Evolutionary conservation across 1,140 invertebrate species (phyloP).

Genomic region (Hycleus cichorii): DNA sequence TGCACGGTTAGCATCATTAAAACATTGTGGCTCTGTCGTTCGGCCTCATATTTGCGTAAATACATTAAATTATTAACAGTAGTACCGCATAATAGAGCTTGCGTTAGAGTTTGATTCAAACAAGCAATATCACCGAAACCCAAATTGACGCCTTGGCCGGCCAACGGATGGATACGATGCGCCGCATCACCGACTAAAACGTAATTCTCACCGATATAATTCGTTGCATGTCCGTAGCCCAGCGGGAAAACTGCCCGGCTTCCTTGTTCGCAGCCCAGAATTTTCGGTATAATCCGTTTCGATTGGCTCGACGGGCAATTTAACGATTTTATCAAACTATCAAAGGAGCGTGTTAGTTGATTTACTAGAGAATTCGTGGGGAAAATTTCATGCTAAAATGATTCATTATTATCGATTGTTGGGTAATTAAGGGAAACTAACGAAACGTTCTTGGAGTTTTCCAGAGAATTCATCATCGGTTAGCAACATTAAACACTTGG

Average conservation of each 20-base stretch:
- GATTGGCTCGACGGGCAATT: constrained; percentile 36
- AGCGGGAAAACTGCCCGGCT: constrained; percentile 87
- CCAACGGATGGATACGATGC: constrained; percentile 92
- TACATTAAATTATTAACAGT: constrained; percentile 58
- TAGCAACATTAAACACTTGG: constrained; percentile 63
- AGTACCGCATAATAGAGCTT: constrained; percentile 64
- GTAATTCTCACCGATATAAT: constrained; percentile 57
- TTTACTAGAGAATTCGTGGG: constrained; percentile 51
- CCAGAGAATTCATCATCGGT: constrained; percentile 79
- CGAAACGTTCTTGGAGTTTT: constrained; percentile 78
- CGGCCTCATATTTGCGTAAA: constrained; percentile 76
- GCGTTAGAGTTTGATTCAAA: constrained; percentile 61
- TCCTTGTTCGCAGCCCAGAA: constrained; percentile 52
- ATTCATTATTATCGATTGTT: background rate
- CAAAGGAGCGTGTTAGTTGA: constrained; percentile 47
- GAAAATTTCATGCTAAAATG: constrained; percentile 60
- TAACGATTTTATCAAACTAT: constrained; percentile 38
- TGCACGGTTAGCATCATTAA: constrained; percentile 85
- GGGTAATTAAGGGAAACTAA: constrained; percentile 39
- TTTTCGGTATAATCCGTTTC: constrained; percentile 71
- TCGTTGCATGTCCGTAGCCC: constrained; percentile 79
- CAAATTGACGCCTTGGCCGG: constrained; percentile 95
- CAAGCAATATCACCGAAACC: constrained; percentile 87
- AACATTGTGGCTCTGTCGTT: constrained; percentile 77
- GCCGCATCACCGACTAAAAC: constrained; percentile 75